phyloP scores from a whole-genome alignment of 2,888 invertebrate genomes.

The Pheosia gnoma region DNA sequence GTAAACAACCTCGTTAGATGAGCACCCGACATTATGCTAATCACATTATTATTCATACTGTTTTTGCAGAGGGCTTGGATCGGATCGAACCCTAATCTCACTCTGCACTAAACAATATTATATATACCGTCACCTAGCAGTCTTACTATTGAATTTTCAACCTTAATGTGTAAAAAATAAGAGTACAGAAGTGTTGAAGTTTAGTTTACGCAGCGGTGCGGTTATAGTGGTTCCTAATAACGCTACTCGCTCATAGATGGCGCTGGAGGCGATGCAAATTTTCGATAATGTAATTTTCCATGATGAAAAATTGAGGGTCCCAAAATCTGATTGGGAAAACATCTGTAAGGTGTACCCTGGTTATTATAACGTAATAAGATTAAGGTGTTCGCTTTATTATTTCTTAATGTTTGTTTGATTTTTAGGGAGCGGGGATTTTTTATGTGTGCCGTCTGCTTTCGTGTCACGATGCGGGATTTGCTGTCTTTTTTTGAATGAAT shows the following conservation, averaged over 20 bases:
- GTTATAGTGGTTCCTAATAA: slow-evolving; percentile 50
- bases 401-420: slow-evolving; percentile 78
- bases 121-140: slow-evolving; percentile 30
- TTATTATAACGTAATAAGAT: slow-evolving; percentile 80
- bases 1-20: slow-evolving; percentile 73
- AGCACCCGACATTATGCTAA: slow-evolving; percentile 78
- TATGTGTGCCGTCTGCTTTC: neutral
- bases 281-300: slow-evolving; percentile 76
- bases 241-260: slow-evolving; percentile 71
- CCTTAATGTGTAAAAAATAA: slow-evolving; percentile 26
- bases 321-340: slow-evolving; percentile 77
- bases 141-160: slow-evolving; percentile 32
- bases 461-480: neutral
- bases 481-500: slow-evolving; percentile 4
- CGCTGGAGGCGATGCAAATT: slow-evolving; percentile 80
- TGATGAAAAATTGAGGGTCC: slow-evolving; percentile 78
- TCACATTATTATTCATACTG: slow-evolving; percentile 82
- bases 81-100: slow-evolving; percentile 73
- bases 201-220: slow-evolving; percentile 18
- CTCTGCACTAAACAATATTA: slow-evolving; percentile 55
- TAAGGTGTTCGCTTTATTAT: slow-evolving; percentile 74
- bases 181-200: slow-evolving; percentile 15
- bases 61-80: slow-evolving; percentile 76
- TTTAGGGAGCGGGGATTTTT: slow-evolving; percentile 37
- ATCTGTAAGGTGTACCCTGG: slow-evolving; percentile 75